phyloP scores from a whole-genome alignment of 2,797 vertebrate species.

The Psittacula echo region DNA sequence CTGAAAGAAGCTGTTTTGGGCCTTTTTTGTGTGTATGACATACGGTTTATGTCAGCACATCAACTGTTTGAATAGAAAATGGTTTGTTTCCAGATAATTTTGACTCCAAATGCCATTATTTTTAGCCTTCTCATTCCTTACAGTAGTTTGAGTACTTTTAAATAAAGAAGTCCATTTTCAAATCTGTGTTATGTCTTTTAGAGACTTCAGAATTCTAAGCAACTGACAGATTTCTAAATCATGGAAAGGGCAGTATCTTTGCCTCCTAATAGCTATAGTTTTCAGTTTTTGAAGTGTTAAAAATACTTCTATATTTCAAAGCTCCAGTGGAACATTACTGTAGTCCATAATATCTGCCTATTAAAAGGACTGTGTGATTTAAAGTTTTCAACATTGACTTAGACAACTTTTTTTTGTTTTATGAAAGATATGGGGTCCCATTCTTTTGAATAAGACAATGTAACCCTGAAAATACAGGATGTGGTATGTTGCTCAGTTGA shows the following conservation, averaged over 20 bases:
- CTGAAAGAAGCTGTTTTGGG: not conserved
- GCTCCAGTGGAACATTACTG: not conserved
- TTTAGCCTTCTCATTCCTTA: not conserved
- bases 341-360: not conserved
- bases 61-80: not conserved
- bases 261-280: not conserved
- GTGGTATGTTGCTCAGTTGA: not conserved
- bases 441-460: not conserved
- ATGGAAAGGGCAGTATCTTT: not conserved
- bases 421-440: accelerated
- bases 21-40: not conserved
- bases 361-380: not conserved
- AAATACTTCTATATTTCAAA: not conserved
- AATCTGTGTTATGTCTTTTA: not conserved
- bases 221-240: not conserved
- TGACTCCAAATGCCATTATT: not conserved
- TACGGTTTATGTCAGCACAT: not conserved
- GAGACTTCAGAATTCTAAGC: not conserved
- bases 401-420: not conserved
- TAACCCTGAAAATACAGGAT: not conserved
- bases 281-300: not conserved
- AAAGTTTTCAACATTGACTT: not conserved
- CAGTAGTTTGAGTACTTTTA: not conserved
- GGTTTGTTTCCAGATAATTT: not conserved
- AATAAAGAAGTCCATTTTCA: not conserved